Conservation (phyloP, 2,113 vertebrate genomes). For the Synodontis membranacea region DNA sequence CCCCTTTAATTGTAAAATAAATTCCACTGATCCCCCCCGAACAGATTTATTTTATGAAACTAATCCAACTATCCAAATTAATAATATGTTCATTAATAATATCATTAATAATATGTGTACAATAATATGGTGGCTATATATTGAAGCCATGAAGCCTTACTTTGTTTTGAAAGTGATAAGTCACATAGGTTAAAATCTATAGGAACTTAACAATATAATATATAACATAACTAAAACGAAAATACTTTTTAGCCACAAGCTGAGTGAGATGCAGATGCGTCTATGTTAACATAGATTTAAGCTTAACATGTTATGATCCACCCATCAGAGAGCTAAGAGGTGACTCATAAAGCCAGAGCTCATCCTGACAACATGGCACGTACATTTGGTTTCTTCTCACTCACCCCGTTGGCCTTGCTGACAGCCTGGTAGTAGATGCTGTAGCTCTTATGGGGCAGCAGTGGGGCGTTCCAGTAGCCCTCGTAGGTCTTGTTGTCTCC, state of each 20-base stretch:
- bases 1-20: background rate
- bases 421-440: constrained; percentile 96
- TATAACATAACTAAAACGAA: background rate
- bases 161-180: background rate
- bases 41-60: background rate
- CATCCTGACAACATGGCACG: background rate
- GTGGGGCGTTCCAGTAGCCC: constrained; percentile 92
- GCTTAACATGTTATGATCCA: constrained; percentile 8
- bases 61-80: background rate
- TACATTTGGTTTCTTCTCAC: constrained; percentile 53
- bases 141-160: no score
- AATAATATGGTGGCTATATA: background rate
- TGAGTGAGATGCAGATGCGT: background rate
- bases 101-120: background rate
- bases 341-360: background rate
- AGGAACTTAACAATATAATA: background rate
- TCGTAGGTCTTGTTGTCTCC: constrained; percentile 94
- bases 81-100: background rate
- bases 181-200: background rate
- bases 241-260: background rate
- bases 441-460: constrained; percentile 97
- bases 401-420: constrained; percentile 96
- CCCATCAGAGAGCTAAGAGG: background rate
- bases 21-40: background rate
- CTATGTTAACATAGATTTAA: background rate